Base-by-base conservation (phyloP, 2,797 vertebrate species). In the Sebastes trivittatus region DNA sequence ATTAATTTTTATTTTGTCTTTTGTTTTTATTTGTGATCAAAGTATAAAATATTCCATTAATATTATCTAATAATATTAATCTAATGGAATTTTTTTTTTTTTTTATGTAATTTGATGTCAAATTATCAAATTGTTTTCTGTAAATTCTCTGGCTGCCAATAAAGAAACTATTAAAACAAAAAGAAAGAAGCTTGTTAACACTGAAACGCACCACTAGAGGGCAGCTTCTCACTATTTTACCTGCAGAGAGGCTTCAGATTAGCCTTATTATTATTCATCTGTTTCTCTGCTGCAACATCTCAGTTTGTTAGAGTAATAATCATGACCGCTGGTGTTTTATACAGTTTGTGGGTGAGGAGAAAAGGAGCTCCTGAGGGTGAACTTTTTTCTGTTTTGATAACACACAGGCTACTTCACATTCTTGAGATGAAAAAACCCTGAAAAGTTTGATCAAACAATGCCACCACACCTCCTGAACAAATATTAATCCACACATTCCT, bases 401-500 rank as follows among this genome's bases (percentile, higher is more conserved):
- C 27, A 60, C 63, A 25, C 11, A 3, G 30, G 30, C 30, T 77
- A 3, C 54, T 38, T 83, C 11, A 64, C 81, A 87, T 88, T 84
- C 77, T 84, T 68, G 23, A 83, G 74, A 82, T 80, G 70, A 85
- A 79, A 88, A 70, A 70, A 14, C 11, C 55, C 10, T 49, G 13
- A 70, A 25, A 2, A 2, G 22, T 71, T 60, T 55, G 62, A 84
- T 70, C 7, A 82, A 91, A 90, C 83, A 89, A 88, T 2, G 3
- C 61, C 23, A 52, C 86, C 85, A 77, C 87, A 85, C 90, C 90
- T 87, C 46, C 67, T 79, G 75, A 81, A 67, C 75, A 70, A 92
- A 90, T 71, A 89, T 72, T 18, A 76, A 67, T 72, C 36, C 67
- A 63, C 34, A 76, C 73, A 79, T 83, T 81, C 85, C 72, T 83